Evolutionary conservation across 37 sponge, comb jelly and placozoan species (phyloP).

Genomic region (Beroe forskalii): DNA sequence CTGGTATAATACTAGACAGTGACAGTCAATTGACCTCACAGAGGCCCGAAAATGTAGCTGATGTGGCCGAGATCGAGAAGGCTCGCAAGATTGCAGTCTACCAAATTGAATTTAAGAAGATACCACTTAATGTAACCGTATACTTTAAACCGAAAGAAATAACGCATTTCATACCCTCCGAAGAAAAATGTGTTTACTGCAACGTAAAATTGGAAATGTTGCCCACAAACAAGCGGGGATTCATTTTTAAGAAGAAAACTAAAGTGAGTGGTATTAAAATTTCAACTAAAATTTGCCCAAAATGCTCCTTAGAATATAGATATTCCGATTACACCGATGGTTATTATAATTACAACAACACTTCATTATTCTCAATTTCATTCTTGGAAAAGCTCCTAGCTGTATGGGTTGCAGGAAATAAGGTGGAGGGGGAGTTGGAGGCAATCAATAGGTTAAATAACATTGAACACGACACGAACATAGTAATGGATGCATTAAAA

Average conservation of each 20-base stretch:
- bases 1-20: not conserved
- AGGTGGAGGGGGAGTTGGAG: not conserved
- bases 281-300: not conserved
- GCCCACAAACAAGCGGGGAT: not conserved
- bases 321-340: not conserved
- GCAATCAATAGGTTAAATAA: not conserved
- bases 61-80: not conserved
- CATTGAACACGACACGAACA: not conserved
- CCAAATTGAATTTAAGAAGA: not conserved
- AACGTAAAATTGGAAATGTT: not conserved
- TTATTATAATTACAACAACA: slow-evolving; percentile 4
- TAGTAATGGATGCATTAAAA: not conserved
- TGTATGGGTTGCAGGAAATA: not conserved
- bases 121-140: not conserved
- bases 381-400: not conserved
- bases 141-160: not conserved
- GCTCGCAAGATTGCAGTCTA: not conserved
- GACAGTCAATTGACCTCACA: not conserved
- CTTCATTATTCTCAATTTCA: not conserved
- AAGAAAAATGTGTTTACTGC: not conserved
- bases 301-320: not conserved
- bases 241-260: not conserved
- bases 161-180: not conserved
- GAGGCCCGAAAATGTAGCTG: not conserved
- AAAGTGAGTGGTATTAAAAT: not conserved